These are phyloP conservation scores for Phallusia fumigata DNA, from an alignment of 23 tunicate species.

Conservation along the genomic window DNA sequence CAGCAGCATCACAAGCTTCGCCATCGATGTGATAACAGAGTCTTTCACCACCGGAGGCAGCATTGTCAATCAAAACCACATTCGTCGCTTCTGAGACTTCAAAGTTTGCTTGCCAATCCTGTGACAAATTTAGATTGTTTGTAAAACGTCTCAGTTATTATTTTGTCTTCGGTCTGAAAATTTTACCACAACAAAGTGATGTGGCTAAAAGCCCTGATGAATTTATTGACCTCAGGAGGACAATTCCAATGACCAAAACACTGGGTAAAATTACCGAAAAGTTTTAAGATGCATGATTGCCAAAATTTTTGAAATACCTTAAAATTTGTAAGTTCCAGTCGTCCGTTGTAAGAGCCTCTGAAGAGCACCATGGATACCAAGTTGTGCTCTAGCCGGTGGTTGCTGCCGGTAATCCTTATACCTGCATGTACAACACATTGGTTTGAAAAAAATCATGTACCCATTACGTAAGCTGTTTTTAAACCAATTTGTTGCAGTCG, in stretches of 20 bases:
- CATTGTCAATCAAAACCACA: conserved; percentile 34
- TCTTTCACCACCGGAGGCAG: conserved; percentile 80
- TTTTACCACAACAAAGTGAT: no score
- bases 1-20: conserved; percentile 50
- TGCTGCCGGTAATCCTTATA: conserved; percentile 57
- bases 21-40: conserved; percentile 71
- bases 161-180: no score
- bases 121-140: not conserved
- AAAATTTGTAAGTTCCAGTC: conserved; percentile 48
- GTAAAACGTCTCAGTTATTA: no score
- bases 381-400: conserved; percentile 32
- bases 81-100: conserved; percentile 44
- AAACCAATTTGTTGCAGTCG: no score
- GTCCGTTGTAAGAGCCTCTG: conserved; percentile 51
- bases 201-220: no score
- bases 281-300: no score
- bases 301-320: conserved; percentile 1
- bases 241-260: no score
- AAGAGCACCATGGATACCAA: conserved; percentile 56
- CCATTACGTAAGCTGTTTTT: no score
- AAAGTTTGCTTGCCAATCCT: conserved; percentile 75
- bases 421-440: conserved; percentile 29
- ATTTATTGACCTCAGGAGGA: no score
- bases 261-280: no score
- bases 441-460: no score